Evolutionary conservation across 2,797 vertebrate genomes (phyloP), one percentile per base, ranked within the genome.

Genomic region (Microcaecilia unicolor): DNA sequence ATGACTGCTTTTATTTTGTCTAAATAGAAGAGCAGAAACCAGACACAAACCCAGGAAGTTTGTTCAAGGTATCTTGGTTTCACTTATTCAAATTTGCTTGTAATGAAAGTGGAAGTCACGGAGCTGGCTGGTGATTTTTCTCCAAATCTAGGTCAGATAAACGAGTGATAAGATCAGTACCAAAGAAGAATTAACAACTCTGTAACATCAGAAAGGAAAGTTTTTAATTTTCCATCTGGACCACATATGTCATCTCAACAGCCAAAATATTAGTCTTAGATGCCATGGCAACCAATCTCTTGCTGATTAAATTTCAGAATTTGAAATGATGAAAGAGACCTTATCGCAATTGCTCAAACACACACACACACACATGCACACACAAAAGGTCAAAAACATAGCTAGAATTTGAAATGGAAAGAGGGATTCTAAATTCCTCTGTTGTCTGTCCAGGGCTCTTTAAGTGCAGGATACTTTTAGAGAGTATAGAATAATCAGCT

Each of bases 281-380:
- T 2, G 0, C 5, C n/a, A 18, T 23, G 29, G 36, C 14, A 28
- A 25, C 15, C 12, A 7, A 3, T 1, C 5, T 35, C 18, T 3
- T 1, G 2, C 6, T 31, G 15, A 3, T 24, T 1, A 5, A n/a
- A 11, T 3, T 4, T 14, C 3, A 2, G 13, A 10, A 3, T 25
- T 7, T 2, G 0, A 4, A 6, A 1, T 0, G 11, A 7, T 7
- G 15, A 3, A 6, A 0, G 2, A 18, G 15, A 6, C 16, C 3
- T n/a, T n/a, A n/a, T n/a, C n/a, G n/a, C 7, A 2, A 2, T 13
- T 6, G 28, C 8, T 11, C 4, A 6, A 4, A 2, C 10, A 15
- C 7, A 22, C 6, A 23, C 12, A 17, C 3, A 8, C 12, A 9
- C 6, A 9, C 6, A 7, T 3, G n/a, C 14, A 11, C n/a, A 6